Percentiles rank a stretch among this genome's conserved stretches.
These are phyloP conservation scores for Pleuronectes platessa DNA, from an alignment of 2,113 vertebrate genomes.

Conservation along the genomic window DNA sequence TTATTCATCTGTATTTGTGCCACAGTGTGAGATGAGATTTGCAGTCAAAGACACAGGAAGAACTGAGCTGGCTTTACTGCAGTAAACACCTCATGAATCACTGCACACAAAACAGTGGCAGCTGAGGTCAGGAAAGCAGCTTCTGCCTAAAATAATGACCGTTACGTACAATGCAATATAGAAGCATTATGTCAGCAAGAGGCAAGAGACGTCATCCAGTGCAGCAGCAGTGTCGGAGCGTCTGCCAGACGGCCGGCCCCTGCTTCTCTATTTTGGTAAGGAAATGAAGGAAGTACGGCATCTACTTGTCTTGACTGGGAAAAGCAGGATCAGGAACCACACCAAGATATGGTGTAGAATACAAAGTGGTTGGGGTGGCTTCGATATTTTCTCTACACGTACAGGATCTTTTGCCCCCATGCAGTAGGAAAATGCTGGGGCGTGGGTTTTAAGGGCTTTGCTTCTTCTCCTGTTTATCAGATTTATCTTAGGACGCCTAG, in stretches of 20 bases:
- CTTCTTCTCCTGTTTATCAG: background rate
- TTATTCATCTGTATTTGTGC: conserved; percentile 52
- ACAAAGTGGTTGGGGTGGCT: conserved; percentile 39
- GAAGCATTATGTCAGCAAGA: conserved; percentile 5
- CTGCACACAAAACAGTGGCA: conserved; percentile 35
- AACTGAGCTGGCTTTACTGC: conserved; percentile 14
- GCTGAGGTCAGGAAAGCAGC: conserved; percentile 27
- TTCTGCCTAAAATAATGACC: conserved; percentile 14
- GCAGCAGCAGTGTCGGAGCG: conserved; percentile 24
- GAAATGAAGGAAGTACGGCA: conserved; percentile 66
- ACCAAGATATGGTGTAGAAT: conserved; percentile 52
- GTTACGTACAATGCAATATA: conserved; percentile 6
- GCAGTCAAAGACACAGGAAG: conserved; percentile 9
- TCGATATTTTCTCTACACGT: conserved; percentile 44
- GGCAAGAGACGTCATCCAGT: conserved; percentile 10
- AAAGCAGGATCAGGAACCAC: conserved; percentile 58
- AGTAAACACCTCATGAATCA: conserved; percentile 51
- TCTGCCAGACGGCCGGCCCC: conserved; percentile 19
- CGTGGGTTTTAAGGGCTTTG: background rate
- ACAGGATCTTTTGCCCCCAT: conserved; percentile 29
- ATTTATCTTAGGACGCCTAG: background rate
- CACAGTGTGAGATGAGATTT: conserved; percentile 45
- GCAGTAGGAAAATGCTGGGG: conserved; percentile 24
- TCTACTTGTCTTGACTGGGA: conserved; percentile 56
- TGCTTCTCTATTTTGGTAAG: conserved; percentile 47